Conservation (phyloP, 2,113 vertebrate species). For the Sapayoa aenigma region DNA sequence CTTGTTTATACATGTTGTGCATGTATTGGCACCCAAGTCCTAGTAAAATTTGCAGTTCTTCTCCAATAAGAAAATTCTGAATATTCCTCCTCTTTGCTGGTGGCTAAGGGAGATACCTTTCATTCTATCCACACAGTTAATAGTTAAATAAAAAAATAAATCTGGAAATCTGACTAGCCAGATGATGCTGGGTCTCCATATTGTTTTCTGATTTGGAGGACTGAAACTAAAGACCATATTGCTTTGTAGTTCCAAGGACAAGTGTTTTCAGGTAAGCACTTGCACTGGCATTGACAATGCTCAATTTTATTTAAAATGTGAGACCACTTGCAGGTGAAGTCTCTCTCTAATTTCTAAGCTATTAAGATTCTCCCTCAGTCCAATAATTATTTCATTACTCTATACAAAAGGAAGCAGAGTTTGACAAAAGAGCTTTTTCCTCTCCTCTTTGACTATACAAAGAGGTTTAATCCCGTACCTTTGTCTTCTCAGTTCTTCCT, state of each 20-base stretch:
- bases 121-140: neutral
- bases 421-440: neutral
- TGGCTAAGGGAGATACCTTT: neutral
- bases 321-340: neutral
- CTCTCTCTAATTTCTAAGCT: neutral
- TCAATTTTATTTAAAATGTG: neutral
- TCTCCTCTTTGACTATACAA: neutral
- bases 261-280: neutral
- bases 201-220: neutral
- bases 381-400: slow-evolving; percentile 31
- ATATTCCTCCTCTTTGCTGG: neutral
- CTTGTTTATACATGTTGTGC: neutral
- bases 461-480: neutral
- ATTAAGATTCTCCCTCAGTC: neutral
- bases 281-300: neutral
- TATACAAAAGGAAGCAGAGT: neutral
- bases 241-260: neutral
- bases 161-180: neutral
- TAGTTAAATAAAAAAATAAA: too few species aligned
- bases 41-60: neutral
- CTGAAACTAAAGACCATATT: neutral
- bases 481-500: slow-evolving; percentile 4
- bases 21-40: neutral
- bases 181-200: neutral
- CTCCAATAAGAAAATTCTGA: slow-evolving; percentile 25